Conservation (phyloP, 2,797 vertebrate species). For the Propithecus perrieri region DNA sequence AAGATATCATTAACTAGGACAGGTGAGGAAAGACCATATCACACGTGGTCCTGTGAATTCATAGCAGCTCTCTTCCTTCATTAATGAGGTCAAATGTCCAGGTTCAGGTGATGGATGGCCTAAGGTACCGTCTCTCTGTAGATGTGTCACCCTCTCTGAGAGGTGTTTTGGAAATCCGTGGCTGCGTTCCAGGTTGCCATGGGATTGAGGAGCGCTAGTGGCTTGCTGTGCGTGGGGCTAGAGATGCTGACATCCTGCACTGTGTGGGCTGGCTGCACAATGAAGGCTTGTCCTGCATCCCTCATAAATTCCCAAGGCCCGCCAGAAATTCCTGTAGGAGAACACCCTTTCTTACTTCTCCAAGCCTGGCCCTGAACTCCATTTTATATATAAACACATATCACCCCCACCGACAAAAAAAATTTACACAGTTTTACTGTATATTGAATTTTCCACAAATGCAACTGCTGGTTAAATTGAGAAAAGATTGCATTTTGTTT, state of each 20-base stretch:
- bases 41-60: background rate
- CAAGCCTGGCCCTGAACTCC: background rate
- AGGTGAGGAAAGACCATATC: background rate
- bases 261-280: background rate
- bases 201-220: background rate
- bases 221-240: background rate
- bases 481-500: background rate
- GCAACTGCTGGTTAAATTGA: background rate
- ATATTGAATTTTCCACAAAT: background rate
- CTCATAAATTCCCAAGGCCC: background rate
- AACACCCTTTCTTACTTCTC: background rate
- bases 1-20: background rate
- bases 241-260: background rate
- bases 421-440: background rate
- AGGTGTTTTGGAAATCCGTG: background rate
- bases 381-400: background rate
- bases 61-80: background rate
- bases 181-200: background rate
- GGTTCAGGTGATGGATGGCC: background rate
- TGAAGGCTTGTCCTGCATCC: background rate
- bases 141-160: background rate
- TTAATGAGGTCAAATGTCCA: background rate
- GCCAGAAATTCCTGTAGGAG: background rate
- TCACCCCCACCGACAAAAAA: background rate
- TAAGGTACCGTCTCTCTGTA: background rate